phyloP scores from a whole-genome alignment of 1,140 invertebrate species.

The Drosophila tropicalis region DNA sequence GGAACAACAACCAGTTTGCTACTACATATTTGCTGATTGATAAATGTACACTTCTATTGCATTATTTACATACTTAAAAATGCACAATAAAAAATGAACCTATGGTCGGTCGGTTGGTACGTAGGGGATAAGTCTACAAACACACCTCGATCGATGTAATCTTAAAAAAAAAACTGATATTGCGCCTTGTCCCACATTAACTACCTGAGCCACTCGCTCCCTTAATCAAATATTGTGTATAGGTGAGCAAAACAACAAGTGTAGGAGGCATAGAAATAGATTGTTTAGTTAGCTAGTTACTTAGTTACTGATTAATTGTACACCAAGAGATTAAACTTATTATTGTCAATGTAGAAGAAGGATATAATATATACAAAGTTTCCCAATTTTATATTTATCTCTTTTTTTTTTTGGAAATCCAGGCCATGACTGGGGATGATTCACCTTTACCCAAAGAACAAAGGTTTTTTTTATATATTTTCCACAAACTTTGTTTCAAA shows the following conservation, averaged over 20 bases:
- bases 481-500: no score
- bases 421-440: not conserved
- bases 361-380: not conserved
- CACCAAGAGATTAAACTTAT: not conserved
- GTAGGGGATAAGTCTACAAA: not conserved
- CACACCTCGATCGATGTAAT: conserved; percentile 10
- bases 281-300: not conserved
- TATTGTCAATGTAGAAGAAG: not conserved
- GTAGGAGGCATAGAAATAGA: not conserved
- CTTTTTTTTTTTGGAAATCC: not conserved
- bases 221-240: conserved; percentile 7
- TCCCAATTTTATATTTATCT: not conserved
- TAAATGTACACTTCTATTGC: conserved; percentile 7
- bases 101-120: no score
- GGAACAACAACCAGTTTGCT: conserved; percentile 13
- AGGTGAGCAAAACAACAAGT: not conserved
- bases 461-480: no score
- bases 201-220: conserved; percentile 4
- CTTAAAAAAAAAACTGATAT: conserved; percentile 2
- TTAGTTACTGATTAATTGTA: not conserved
- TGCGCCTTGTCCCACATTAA: conserved; percentile 10
- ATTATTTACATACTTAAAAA: conserved; percentile 6
- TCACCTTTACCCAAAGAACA: not conserved
- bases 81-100: not conserved
- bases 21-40: not conserved